These are phyloP conservation scores for Sapayoa aenigma DNA, from an alignment of 2,113 vertebrate species.

Conservation along the genomic window DNA sequence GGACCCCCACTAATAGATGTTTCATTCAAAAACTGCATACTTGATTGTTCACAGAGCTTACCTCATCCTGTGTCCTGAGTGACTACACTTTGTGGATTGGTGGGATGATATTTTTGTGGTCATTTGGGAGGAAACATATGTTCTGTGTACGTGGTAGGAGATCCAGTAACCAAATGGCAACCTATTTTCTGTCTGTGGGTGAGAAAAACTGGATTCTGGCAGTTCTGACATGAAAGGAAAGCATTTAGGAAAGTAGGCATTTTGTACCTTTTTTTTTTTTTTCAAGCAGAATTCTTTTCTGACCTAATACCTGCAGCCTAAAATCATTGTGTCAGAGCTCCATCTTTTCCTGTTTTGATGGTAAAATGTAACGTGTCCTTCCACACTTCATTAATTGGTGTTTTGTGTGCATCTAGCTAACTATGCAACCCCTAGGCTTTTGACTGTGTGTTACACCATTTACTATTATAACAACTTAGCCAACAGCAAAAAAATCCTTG, in stretches of 20 bases:
- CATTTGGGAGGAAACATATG: background rate
- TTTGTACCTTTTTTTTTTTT: background rate
- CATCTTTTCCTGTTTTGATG: background rate
- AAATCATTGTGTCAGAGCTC: background rate
- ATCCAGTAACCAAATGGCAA: background rate
- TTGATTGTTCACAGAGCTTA: rapidly evolving
- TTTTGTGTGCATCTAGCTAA: background rate
- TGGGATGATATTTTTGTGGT: rapidly evolving
- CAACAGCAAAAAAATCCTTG: slow-evolving; percentile 12
- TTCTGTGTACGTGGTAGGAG: background rate
- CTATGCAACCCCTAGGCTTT: slow-evolving; percentile 37
- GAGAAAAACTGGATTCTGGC: background rate
- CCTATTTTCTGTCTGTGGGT: background rate
- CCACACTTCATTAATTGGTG: slow-evolving; percentile 9
- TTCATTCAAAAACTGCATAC: background rate
- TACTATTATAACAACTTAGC: slow-evolving; percentile 3
- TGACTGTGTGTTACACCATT: background rate
- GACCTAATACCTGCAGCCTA: background rate
- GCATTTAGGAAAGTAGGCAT: background rate
- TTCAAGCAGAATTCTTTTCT: background rate
- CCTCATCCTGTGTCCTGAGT: background rate
- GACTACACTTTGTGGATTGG: background rate
- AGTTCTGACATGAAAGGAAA: background rate
- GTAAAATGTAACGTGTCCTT: slow-evolving; percentile 21
- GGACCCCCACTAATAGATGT: background rate